Base-by-base conservation (phyloP, 1,140 invertebrate species). In the Eulimnadia texana region DNA sequence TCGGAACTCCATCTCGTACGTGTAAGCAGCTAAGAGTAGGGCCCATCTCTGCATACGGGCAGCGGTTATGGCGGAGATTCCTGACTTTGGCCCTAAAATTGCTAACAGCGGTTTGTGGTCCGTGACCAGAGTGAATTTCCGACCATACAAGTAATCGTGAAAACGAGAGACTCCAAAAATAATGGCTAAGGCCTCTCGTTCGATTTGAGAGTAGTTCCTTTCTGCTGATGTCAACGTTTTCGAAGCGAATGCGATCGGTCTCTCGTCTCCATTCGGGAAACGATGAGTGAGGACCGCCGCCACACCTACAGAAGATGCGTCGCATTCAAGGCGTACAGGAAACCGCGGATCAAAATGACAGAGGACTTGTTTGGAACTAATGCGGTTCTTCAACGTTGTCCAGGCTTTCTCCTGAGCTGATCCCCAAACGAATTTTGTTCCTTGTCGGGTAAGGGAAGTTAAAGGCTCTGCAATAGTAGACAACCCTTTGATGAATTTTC, bases 161-260 rank as follows among this genome's bases (percentile, higher is more conserved):
- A 80, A 81, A 66, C 76, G 75, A 60, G 72, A 71, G 3, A 81
- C 70, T 3, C 71, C 74, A 66, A 70, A 80, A 1, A 79, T 62
- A 11, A 81, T 72, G 1, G 72, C 72, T 19, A 77, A 64, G 3
- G 73, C 75, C 69, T 83, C 78, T 65, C 73, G 77, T 27, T 82
- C 75, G 25, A 78, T 73, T 62, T 76, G 73, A 10, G 71, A 62
- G 55, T 80, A 78, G 57, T 73, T 77, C 64, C 68, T 64, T 65
- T n/a, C n/a, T n/a, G n/a, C n/a, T n/a, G n/a, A n/a, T n/a, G n/a
- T n/a, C n/a, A n/a, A n/a, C n/a, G n/a, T n/a, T n/a, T n/a, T n/a
- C n/a, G n/a, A n/a, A n/a, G n/a, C n/a, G n/a, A n/a, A n/a, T n/a
- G n/a, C n/a, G n/a, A n/a, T n/a, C n/a, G n/a, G n/a, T n/a, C n/a